These are phyloP conservation scores for Erebia epiphron DNA, from an alignment of 2,888 invertebrate genomes.

Conservation along the genomic window DNA sequence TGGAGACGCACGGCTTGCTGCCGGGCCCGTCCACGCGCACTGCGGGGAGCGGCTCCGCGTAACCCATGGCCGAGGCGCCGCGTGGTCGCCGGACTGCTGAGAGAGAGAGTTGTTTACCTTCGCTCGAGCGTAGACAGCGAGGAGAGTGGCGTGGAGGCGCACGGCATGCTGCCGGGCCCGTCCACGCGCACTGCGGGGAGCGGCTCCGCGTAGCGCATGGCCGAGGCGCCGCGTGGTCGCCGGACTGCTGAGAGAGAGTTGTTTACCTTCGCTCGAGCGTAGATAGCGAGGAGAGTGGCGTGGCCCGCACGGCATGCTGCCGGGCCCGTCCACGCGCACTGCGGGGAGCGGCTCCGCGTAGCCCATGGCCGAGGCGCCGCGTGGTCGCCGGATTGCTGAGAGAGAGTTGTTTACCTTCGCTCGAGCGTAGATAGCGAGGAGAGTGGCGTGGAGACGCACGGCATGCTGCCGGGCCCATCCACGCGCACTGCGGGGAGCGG, in stretches of 20 bases:
- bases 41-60: conserved; percentile 58
- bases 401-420: conserved; percentile 66
- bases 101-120: conserved; percentile 59
- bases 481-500: conserved; percentile 65
- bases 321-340: conserved; percentile 76
- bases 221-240: conserved; percentile 68
- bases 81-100: conserved; percentile 45
- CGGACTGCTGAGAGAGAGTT: too few relatives aligned
- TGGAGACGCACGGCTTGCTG: conserved; percentile 69
- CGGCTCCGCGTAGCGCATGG: conserved; percentile 66
- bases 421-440: conserved; percentile 77
- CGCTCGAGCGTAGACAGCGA: conserved; percentile 78
- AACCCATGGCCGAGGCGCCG: conserved; percentile 75
- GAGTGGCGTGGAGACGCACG: conserved; percentile 61
- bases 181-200: conserved; percentile 74
- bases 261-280: too few relatives aligned
- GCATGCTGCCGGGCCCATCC: conserved; percentile 82
- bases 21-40: conserved; percentile 81
- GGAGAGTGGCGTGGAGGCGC: conserved; percentile 61
- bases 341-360: conserved; percentile 60
- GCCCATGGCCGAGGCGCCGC: conserved; percentile 76
- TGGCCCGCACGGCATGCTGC: conserved; percentile 34
- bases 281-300: too few relatives aligned
- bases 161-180: conserved; percentile 80
- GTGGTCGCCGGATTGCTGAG: conserved; percentile 33